Percentiles rank a stretch among this genome's conserved stretches.
Evolutionary conservation across 2,113 vertebrate species (phyloP).

Genomic region (Balaenoptera acutorostrata): DNA sequence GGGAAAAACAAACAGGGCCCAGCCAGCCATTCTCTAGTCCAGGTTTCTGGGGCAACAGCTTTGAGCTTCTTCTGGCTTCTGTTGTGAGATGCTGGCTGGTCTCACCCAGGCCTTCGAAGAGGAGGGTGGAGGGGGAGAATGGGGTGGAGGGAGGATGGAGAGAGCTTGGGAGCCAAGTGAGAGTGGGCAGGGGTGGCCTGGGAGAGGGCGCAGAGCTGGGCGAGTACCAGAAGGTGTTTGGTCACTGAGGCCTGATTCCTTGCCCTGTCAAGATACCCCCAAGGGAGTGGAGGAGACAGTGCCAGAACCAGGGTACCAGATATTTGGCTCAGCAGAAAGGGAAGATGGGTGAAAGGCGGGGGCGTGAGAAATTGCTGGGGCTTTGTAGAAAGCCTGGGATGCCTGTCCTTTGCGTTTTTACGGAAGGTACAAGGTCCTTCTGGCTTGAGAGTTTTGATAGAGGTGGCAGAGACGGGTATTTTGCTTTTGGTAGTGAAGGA

Average conservation of each 20-base stretch:
- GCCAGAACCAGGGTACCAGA: background rate
- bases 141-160: background rate
- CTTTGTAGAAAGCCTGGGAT: background rate
- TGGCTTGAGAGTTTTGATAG: background rate
- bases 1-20: slow-evolving; percentile 46
- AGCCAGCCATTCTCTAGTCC: slow-evolving; percentile 46
- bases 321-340: background rate
- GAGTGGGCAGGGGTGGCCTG: background rate
- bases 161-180: background rate
- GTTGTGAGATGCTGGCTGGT: slow-evolving; percentile 53
- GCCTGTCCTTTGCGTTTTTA: background rate
- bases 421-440: background rate
- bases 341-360: background rate
- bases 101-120: slow-evolving; percentile 37
- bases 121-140: background rate
- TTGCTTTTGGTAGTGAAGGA: background rate
- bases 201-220: background rate
- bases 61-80: slow-evolving; percentile 61
- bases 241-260: slow-evolving; percentile 13
- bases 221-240: background rate
- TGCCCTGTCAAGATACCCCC: background rate
- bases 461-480: background rate
- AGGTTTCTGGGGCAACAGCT: slow-evolving; percentile 73
- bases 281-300: background rate
- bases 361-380: background rate